These are phyloP conservation scores for Nannoperca obscura DNA, from an alignment of 2,797 vertebrate genomes.

Conservation along the genomic window DNA sequence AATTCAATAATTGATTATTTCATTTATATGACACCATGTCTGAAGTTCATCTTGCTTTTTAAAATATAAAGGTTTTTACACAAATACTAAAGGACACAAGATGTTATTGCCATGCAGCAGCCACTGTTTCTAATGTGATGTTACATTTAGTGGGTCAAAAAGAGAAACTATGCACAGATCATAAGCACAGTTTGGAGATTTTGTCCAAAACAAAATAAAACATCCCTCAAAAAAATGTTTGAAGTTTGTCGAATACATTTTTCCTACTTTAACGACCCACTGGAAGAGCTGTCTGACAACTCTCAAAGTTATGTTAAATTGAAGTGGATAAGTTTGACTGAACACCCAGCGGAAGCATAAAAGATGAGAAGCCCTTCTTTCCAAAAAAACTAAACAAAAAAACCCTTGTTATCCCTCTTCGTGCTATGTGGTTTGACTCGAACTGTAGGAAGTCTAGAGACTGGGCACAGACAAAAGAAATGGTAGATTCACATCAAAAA, in stretches of 20 bases:
- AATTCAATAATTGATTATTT: not conserved
- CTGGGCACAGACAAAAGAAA: constrained; percentile 1
- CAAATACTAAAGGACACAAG: not conserved
- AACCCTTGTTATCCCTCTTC: constrained; percentile 14
- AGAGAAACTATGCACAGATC: not conserved
- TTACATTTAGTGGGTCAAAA: not conserved
- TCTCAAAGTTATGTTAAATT: constrained; percentile 37
- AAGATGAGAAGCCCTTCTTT: constrained; percentile 26
- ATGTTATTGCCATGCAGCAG: not conserved
- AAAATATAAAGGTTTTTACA: not conserved
- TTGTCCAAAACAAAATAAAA: constrained; percentile 3
- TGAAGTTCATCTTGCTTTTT: not conserved
- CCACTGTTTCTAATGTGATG: not conserved
- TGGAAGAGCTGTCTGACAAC: constrained; percentile 28
- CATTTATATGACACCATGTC: not conserved
- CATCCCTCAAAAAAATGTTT: not conserved
- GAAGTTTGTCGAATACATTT: constrained; percentile 7
- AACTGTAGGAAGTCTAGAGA: constrained; percentile 6
- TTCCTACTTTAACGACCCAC: not conserved
- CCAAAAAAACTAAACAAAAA: constrained; percentile 9
- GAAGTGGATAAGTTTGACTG: constrained; percentile 33
- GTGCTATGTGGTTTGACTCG: constrained; percentile 16
- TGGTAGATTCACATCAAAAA: constrained; percentile 15
- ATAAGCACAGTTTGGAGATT: constrained; percentile 3
- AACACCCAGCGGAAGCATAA: constrained; percentile 38